These are phyloP conservation scores for Drosophila subobscura DNA, from an alignment of 1,140 invertebrate species.

Conservation along the genomic window DNA sequence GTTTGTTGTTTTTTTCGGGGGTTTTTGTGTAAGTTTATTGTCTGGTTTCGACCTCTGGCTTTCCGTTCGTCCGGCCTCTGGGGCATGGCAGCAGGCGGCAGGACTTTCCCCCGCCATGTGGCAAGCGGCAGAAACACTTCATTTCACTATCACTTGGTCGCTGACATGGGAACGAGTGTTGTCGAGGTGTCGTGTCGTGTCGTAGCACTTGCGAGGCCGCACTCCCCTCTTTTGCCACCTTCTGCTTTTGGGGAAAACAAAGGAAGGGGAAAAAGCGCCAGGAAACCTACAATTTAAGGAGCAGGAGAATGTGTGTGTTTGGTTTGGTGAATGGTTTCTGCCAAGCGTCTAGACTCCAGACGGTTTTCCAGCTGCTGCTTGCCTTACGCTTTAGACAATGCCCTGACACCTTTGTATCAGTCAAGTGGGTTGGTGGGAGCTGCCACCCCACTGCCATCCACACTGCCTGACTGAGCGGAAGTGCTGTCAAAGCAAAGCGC, in stretches of 20 bases:
- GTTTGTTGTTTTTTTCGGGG: background rate
- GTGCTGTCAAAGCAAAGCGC: constrained; percentile 67
- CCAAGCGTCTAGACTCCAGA: constrained; percentile 72
- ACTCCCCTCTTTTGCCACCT: no score
- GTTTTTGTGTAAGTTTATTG: constrained; percentile 65
- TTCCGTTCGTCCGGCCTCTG: no score
- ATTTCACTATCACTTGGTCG: constrained; percentile 73
- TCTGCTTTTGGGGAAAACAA: no score
- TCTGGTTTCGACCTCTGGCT: constrained; percentile 3
- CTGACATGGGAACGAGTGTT: constrained; percentile 62
- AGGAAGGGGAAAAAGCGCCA: no score
- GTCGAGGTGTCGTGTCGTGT: constrained; percentile 58
- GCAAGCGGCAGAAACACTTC: constrained; percentile 36
- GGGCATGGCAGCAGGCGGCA: no score
- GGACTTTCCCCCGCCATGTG: no score
- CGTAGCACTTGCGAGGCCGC: constrained; percentile 13
- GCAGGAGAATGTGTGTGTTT: background rate
- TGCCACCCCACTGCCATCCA: no score
- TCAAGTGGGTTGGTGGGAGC: constrained; percentile 48
- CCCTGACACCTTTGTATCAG: constrained; percentile 58
- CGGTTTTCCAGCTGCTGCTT: constrained; percentile 7
- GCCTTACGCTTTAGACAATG: constrained; percentile 29
- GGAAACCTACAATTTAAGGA: no score
- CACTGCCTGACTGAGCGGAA: constrained; percentile 31
- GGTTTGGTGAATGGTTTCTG: constrained; percentile 6